Percentiles rank a stretch among this genome's conserved stretches.
Evolutionary conservation across 2,888 invertebrate species (phyloP).

Genomic region (Stenodema calcarata): DNA sequence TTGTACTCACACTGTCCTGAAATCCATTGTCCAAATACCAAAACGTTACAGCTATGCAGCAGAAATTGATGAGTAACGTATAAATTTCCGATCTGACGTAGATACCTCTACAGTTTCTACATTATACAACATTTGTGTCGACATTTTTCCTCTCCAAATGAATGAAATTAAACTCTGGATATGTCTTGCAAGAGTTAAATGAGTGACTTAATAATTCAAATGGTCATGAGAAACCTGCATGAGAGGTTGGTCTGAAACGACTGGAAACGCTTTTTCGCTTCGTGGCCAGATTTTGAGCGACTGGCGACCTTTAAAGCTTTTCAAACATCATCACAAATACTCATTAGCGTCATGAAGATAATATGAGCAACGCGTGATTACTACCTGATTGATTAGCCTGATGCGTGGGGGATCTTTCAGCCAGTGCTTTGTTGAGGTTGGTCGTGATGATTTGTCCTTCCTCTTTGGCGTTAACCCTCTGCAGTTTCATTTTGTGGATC

Average conservation of each 20-base stretch:
- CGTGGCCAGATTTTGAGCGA: background rate
- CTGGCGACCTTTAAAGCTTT: background rate
- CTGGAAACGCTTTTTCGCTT: background rate
- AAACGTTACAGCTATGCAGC: too few relatives aligned
- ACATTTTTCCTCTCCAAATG: too few relatives aligned
- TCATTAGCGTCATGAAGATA: background rate
- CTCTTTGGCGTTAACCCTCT: slow-evolving; percentile 62
- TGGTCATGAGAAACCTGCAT: background rate
- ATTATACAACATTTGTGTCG: too few relatives aligned
- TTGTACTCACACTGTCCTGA: too few relatives aligned
- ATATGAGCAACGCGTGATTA: background rate
- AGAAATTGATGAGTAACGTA: too few relatives aligned
- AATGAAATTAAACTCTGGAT: too few relatives aligned
- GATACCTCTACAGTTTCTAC: too few relatives aligned
- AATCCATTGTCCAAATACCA: too few relatives aligned
- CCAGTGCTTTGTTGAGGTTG: slow-evolving; percentile 62
- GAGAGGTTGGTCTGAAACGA: background rate
- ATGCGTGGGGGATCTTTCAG: slow-evolving; percentile 62
- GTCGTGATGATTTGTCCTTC: slow-evolving; percentile 54
- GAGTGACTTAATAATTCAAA: too few relatives aligned
- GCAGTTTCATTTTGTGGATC: slow-evolving; percentile 68
- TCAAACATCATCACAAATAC: background rate
- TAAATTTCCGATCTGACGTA: too few relatives aligned
- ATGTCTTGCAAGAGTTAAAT: too few relatives aligned
- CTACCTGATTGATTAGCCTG: slow-evolving; percentile 56